A percentile compares a stretch with the other conserved stretches of the same genome.
Evolutionary conservation across 2,888 invertebrate species (phyloP).

Genomic region (Colostygia pectinataria): DNA sequence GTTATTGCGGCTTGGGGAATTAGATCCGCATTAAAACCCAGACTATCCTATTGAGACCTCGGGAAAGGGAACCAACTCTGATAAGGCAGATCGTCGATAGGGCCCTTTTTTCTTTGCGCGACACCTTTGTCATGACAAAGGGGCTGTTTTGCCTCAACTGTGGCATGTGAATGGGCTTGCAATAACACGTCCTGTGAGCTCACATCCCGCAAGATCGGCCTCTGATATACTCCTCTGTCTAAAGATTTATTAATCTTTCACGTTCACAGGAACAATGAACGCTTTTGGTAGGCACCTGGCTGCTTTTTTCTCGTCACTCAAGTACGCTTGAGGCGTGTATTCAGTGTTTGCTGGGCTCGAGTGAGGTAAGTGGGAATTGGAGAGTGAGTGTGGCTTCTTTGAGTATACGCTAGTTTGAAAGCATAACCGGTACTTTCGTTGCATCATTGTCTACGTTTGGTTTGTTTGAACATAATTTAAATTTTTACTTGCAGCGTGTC

Average conservation of each 20-base stretch:
- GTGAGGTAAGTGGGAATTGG: conserved; percentile 58
- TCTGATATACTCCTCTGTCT: conserved; percentile 76
- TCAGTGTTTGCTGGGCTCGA: conserved; percentile 66
- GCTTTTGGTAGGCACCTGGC: conserved; percentile 79
- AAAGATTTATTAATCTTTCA: conserved; percentile 82
- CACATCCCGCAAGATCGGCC: conserved; percentile 79
- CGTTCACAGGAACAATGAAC: conserved; percentile 77
- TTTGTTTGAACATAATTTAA: conserved; percentile 25
- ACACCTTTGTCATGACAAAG: conserved; percentile 83
- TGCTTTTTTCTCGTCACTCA: conserved; percentile 70
- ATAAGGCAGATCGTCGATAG: conserved; percentile 81
- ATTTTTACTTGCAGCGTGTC: conserved; percentile 13
- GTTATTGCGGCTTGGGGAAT: conserved; percentile 76
- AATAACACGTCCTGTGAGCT: conserved; percentile 78
- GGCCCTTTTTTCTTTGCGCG: conserved; percentile 80
- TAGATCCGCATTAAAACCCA: conserved; percentile 79
- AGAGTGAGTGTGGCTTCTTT: conserved; percentile 53
- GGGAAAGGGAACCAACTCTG: conserved; percentile 81
- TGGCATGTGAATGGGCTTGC: conserved; percentile 82
- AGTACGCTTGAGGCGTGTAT: conserved; percentile 64
- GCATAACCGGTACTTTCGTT: conserved; percentile 27
- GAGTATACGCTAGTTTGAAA: conserved; percentile 31
- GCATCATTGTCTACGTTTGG: conserved; percentile 25
- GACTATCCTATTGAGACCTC: conserved; percentile 79
- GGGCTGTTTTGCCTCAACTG: conserved; percentile 77